phyloP scores from a whole-genome alignment of 2,113 vertebrate genomes.

The Phodopus roborovskii region DNA sequence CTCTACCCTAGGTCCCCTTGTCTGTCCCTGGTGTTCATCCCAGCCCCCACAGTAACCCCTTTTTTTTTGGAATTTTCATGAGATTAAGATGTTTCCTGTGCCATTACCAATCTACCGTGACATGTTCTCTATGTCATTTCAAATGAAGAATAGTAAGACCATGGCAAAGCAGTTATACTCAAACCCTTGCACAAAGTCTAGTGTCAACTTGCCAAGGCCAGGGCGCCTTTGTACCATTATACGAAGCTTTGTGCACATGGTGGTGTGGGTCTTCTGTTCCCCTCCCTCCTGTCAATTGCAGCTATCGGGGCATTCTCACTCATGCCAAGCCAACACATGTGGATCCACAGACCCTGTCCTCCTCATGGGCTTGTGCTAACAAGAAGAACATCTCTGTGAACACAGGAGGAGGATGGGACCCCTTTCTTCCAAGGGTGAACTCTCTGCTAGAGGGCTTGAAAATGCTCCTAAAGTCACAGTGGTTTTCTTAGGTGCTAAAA shows the following conservation, averaged over 20 bases:
- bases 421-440: background rate
- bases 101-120: background rate
- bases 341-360: background rate
- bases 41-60: background rate
- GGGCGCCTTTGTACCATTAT: background rate
- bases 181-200: background rate
- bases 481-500: background rate
- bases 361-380: background rate
- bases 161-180: background rate
- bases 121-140: background rate
- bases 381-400: background rate
- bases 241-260: background rate
- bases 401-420: background rate
- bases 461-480: background rate
- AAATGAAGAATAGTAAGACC: background rate
- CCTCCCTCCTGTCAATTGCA: background rate
- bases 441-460: background rate
- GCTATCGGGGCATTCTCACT: no score
- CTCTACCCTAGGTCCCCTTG: background rate
- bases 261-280: background rate
- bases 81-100: background rate
- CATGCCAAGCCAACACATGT: background rate
- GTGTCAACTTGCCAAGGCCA: background rate
- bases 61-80: background rate
- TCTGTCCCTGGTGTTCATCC: background rate